Percentiles rank a stretch among this genome's conserved stretches.
Conservation (phyloP, 2,113 vertebrate genomes). For the Micronycteris hirsuta region DNA sequence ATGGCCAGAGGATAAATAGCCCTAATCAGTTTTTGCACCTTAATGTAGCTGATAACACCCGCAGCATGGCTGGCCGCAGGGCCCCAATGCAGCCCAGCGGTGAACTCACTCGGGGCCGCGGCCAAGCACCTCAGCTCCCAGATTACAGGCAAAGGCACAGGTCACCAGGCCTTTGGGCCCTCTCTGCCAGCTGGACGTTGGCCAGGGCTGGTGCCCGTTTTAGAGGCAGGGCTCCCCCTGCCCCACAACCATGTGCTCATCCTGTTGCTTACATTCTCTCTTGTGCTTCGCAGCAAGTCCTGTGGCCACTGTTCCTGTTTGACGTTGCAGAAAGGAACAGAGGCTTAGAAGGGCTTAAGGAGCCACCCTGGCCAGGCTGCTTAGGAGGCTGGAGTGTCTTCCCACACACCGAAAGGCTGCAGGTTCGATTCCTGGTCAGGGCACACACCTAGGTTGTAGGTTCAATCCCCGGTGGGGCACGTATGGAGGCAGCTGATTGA, state of each 20-base stretch:
- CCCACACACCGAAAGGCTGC: too few relatives aligned
- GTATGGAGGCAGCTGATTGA: too few relatives aligned
- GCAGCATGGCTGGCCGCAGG: not conserved
- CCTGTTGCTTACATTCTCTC: not conserved
- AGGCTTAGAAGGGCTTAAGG: not conserved
- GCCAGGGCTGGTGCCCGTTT: not conserved
- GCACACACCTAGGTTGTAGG: too few relatives aligned
- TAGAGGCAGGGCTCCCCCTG: not conserved
- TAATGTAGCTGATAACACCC: not conserved
- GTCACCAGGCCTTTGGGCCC: not conserved
- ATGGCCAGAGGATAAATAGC: conserved; percentile 12
- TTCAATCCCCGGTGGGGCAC: too few relatives aligned
- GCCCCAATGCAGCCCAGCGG: not conserved
- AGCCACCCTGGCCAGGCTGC: not conserved
- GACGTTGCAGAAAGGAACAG: too few relatives aligned
- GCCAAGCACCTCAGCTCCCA: not conserved
- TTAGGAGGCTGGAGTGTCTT: too few relatives aligned
- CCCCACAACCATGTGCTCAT: too few relatives aligned
- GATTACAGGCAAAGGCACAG: not conserved
- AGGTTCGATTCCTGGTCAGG: too few relatives aligned
- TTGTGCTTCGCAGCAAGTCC: not conserved
- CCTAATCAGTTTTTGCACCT: conserved; percentile 22
- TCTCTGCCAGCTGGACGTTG: too few relatives aligned
- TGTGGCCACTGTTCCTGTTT: not conserved
- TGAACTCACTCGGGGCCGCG: not conserved